Evolutionary conservation across 2,888 invertebrate genomes (phyloP).

Genomic region (Hirtodrosophila histrioides): DNA sequence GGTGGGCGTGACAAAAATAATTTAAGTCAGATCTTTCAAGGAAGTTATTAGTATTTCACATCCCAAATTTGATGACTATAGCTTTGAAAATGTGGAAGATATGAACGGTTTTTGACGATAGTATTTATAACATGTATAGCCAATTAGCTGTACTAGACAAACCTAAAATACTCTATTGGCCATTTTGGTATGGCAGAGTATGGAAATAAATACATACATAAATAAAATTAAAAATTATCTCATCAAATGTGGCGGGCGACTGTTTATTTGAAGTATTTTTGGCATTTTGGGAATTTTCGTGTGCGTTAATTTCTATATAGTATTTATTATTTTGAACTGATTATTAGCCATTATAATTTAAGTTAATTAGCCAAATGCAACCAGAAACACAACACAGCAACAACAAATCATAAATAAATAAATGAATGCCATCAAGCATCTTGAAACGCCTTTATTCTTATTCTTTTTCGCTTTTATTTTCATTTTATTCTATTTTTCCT

Average conservation of each 20-base stretch:
- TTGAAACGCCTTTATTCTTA: slow-evolving; percentile 34
- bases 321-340: slow-evolving; percentile 18
- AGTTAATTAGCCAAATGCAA: slow-evolving; percentile 46
- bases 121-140: too few relatives aligned
- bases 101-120: too few relatives aligned
- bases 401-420: slow-evolving; percentile 43
- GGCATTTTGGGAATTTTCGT: slow-evolving; percentile 16
- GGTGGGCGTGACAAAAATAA: slow-evolving; percentile 56
- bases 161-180: too few relatives aligned
- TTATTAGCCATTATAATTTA: slow-evolving; percentile 36
- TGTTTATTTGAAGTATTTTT: slow-evolving; percentile 51
- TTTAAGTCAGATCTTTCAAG: too few relatives aligned
- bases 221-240: slow-evolving; percentile 72
- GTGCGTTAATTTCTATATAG: slow-evolving; percentile 37
- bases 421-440: slow-evolving; percentile 41
- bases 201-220: slow-evolving; percentile 37
- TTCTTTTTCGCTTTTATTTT: not conserved
- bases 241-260: slow-evolving; percentile 59
- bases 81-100: too few relatives aligned
- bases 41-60: too few relatives aligned
- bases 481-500: slow-evolving; percentile 14
- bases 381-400: slow-evolving; percentile 8
- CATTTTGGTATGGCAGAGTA: too few relatives aligned
- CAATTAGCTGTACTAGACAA: too few relatives aligned
- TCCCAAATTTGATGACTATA: too few relatives aligned